Evolutionary conservation across 2,113 vertebrate genomes (phyloP).

Genomic region (Morphnarchus princeps): DNA sequence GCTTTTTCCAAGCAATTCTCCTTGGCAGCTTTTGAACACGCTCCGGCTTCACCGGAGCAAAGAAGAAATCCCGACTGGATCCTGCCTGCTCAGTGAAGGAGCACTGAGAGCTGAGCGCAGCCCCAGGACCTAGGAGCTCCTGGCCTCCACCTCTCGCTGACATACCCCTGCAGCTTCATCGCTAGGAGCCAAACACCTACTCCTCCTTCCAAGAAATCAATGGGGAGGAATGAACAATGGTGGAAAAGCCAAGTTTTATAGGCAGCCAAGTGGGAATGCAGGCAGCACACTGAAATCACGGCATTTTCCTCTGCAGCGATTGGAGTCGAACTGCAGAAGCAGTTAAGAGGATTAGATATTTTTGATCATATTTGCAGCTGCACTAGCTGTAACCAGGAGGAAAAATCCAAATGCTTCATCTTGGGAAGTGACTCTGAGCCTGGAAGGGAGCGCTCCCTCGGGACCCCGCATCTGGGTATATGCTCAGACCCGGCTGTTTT

Average conservation of each 20-base stretch:
- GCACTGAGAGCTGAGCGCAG: neutral
- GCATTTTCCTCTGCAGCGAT: neutral
- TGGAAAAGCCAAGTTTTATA: neutral
- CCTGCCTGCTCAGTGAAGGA: neutral
- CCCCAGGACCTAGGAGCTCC: neutral
- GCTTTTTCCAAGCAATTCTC: neutral
- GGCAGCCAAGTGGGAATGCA: neutral
- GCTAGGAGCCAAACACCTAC: neutral
- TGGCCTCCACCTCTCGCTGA: neutral
- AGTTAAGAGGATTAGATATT: conserved; percentile 54
- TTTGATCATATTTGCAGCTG: conserved; percentile 48
- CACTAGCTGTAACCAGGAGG: neutral
- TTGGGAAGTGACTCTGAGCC: neutral
- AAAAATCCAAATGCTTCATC: neutral
- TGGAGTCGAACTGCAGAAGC: neutral
- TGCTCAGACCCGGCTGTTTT: neutral
- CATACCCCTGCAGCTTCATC: neutral
- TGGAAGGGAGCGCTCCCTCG: neutral
- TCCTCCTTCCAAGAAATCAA: neutral
- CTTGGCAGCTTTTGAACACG: neutral
- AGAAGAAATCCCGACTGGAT: neutral
- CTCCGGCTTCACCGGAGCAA: neutral
- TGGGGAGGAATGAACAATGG: neutral
- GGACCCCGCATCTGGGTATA: neutral
- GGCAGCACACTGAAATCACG: neutral